Evolutionary conservation across 2,888 invertebrate species (phyloP), one percentile per base, ranked within the genome.

Genomic region (Hermodice carunculata): DNA sequence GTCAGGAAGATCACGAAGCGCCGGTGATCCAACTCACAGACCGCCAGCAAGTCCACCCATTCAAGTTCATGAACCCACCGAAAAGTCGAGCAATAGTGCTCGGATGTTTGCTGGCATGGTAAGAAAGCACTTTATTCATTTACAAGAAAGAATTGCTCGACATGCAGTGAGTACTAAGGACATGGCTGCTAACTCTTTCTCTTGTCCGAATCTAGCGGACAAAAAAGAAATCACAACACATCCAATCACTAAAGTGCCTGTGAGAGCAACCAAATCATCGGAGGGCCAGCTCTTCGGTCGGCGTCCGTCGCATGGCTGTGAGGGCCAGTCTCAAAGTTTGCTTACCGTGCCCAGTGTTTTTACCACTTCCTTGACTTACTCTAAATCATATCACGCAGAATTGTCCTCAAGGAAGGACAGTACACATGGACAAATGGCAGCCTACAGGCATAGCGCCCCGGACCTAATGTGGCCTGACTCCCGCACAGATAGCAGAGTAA

Each of bases 391-490:
- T 14, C 1, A 22, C 28, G 17, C 42, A 6, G n/a, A n/a, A n/a
- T n/a, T n/a, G n/a, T n/a, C n/a, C n/a, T n/a, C n/a, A n/a, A 3
- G 37, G 26, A 17, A 4, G 31, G 14, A 4, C 14, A 34, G 5
- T 8, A 17, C 59, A 14, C 26, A 22, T 2, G 43, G 32, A 2
- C 44, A 46, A 28, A 32, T 19, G 8, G 42, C 44, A 5, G 31
- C 19, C 5, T 60, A 60, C 29, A 31, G 60, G 29, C 60, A 60
- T 43, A 60, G 60, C 29, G 60, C 60, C 1, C 60, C 60, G 2
- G 60, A 60, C 28, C 51, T 60, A 22, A 24, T 37, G 6, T 22
- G n/a, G n/a, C n/a, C n/a, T n/a, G n/a, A n/a, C n/a, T n/a, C n/a
- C n/a, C n/a, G n/a, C n/a, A n/a, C n/a, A n/a, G n/a, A n/a, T n/a